Percentiles rank a stretch among this genome's conserved stretches.
phyloP scores from a whole-genome alignment of 2,797 vertebrate species.

The Scolopax bukidnonensis region DNA sequence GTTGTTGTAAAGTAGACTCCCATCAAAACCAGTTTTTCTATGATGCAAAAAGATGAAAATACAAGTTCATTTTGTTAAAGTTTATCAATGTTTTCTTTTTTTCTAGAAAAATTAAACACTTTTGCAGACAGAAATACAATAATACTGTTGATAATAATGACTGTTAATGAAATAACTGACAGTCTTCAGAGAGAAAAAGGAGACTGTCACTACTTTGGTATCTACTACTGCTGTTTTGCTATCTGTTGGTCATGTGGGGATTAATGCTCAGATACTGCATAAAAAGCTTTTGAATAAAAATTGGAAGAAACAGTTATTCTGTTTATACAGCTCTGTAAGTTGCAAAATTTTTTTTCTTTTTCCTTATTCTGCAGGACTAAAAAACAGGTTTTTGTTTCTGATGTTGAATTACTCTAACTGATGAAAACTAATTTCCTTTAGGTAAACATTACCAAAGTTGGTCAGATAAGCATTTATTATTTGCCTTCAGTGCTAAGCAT shows the following conservation, averaged over 20 bases:
- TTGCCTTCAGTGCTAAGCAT: not conserved
- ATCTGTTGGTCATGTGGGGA: not conserved
- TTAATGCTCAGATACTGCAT: not conserved
- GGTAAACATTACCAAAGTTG: not conserved
- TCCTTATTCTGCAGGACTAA: not conserved
- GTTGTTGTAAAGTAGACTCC: not conserved
- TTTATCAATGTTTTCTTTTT: not conserved
- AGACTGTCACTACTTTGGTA: not conserved
- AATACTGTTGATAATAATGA: not conserved
- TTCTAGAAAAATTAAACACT: not conserved
- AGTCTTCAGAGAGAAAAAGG: not conserved
- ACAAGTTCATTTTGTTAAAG: not conserved
- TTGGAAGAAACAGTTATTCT: not conserved
- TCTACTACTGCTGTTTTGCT: not conserved
- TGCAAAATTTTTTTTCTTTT: not conserved
- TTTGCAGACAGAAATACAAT: not conserved
- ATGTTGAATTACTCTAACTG: not conserved
- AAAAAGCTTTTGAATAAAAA: not conserved
- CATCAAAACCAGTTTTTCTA: not conserved
- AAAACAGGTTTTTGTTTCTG: not conserved
- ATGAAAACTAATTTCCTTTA: not conserved
- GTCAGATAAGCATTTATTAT: not conserved
- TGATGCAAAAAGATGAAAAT: not conserved
- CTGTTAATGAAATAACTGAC: not conserved
- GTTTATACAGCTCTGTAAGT: not conserved